A percentile compares a stretch with the other conserved stretches of the same genome.
Evolutionary conservation across 2,797 vertebrate genomes (phyloP).

Genomic region (Acomys russatus): DNA sequence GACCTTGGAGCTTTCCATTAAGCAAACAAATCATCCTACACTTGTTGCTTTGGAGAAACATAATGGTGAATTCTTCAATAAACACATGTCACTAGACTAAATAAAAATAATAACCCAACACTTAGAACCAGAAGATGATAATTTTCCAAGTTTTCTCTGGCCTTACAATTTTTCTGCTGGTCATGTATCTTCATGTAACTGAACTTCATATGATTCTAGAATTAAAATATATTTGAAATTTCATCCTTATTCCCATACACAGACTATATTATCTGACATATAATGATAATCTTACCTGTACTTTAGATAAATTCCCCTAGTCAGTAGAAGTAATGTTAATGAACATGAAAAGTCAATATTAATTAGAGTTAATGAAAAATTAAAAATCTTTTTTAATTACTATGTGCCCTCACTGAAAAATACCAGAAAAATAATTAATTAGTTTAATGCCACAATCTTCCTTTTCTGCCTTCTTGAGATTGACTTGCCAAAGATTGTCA

Average conservation of each 20-base stretch:
- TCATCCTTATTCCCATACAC: not conserved
- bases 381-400: conserved; percentile 83
- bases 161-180: not conserved
- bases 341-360: conserved; percentile 84
- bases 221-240: conserved; percentile 51
- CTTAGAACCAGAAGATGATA: not conserved
- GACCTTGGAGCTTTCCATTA: conserved; percentile 11
- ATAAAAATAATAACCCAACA: conserved; percentile 16
- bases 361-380: conserved; percentile 87
- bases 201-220: not conserved
- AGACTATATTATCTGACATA: conserved; percentile 52
- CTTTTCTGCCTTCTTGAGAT: conserved; percentile 66
- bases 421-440: conserved; percentile 80
- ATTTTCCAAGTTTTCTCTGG: conserved; percentile 42
- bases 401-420: conserved; percentile 74
- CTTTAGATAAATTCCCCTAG: conserved; percentile 65
- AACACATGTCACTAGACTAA: not conserved
- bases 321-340: conserved; percentile 83
- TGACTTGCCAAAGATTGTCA: conserved; percentile 54
- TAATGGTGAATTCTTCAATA: conserved; percentile 24
- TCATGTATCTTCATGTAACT: not conserved
- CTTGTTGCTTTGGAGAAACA: conserved; percentile 12
- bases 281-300: conserved; percentile 33
- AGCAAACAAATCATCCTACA: not conserved
- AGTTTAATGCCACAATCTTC: conserved; percentile 34